Evolutionary conservation across 1,140 invertebrate species (phyloP).

Genomic region (Asbolus verrucosus): DNA sequence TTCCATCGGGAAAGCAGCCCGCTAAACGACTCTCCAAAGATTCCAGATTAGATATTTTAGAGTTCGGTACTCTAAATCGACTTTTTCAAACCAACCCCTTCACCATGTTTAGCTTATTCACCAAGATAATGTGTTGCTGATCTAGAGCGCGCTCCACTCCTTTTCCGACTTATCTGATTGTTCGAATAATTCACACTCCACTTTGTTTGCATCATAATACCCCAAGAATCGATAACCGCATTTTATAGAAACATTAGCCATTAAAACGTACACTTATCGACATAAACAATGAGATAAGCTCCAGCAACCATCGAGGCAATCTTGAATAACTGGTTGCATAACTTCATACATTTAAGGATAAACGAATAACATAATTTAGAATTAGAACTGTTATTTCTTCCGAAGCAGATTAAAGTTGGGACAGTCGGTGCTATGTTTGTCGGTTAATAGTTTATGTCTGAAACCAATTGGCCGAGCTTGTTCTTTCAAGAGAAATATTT

Average conservation of each 20-base stretch:
- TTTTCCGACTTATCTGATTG: constrained; percentile 43
- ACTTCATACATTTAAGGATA: constrained; percentile 17
- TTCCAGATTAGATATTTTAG: constrained; percentile 59
- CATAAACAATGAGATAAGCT: constrained; percentile 21
- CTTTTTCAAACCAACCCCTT: constrained; percentile 53
- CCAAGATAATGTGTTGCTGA: constrained; percentile 44
- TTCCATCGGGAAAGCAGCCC: constrained; percentile 45
- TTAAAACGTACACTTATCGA: constrained; percentile 19
- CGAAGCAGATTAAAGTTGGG: constrained; percentile 10
- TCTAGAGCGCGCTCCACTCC: constrained; percentile 37
- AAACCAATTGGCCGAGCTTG: constrained; percentile 40
- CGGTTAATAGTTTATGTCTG: constrained; percentile 40
- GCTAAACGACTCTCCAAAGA: constrained; percentile 59
- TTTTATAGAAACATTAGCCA: constrained; percentile 31
- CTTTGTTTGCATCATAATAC: constrained; percentile 45
- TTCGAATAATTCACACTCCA: constrained; percentile 46
- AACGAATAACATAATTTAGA: constrained; percentile 13
- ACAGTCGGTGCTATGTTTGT: constrained; percentile 22
- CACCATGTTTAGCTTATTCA: constrained; percentile 52
- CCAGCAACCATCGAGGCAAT: neutral
- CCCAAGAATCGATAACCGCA: constrained; percentile 29
- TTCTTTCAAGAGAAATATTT: constrained; percentile 27
- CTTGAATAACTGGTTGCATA: constrained; percentile 24
- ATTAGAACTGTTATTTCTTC: constrained; percentile 5
- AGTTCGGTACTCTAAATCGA: constrained; percentile 56